Evolutionary conservation across 2,888 invertebrate species (phyloP).

Genomic region (Volucella zonaria): DNA sequence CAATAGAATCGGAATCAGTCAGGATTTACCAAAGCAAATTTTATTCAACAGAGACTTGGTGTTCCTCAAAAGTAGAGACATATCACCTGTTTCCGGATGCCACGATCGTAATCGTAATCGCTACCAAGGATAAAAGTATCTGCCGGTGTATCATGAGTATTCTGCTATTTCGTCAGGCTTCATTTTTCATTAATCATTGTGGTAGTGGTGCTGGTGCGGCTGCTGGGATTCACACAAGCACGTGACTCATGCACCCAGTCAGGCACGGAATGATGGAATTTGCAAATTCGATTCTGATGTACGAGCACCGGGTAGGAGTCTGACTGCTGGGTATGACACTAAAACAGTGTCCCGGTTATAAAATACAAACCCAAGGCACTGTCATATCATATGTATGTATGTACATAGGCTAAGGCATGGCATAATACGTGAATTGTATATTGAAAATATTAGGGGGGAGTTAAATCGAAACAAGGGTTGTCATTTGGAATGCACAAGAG

Average conservation of each 20-base stretch:
- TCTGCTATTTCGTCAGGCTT: conserved; percentile 60
- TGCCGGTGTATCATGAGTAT: conserved; percentile 17
- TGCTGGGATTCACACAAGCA: conserved; percentile 21
- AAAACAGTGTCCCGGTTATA: conserved; percentile 46
- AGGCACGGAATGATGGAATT: conserved; percentile 52
- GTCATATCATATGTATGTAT: background rate
- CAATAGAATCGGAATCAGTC: background rate
- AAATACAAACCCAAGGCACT: conserved; percentile 6
- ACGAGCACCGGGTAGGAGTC: too few relatives aligned
- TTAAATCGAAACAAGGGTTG: conserved; percentile 30
- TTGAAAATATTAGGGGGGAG: conserved; percentile 26
- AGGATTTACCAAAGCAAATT: conserved; percentile 28
- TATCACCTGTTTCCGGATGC: conserved; percentile 65
- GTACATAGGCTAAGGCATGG: background rate
- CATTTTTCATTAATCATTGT: conserved; percentile 64
- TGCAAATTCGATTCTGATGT: conserved; percentile 55
- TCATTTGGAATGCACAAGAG: conserved; percentile 41
- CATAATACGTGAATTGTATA: conserved; percentile 15
- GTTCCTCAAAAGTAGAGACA: conserved; percentile 24
- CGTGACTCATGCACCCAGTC: conserved; percentile 16
- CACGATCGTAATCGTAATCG: conserved; percentile 46
- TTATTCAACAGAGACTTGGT: conserved; percentile 28
- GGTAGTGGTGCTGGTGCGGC: background rate
- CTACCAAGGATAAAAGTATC: background rate
- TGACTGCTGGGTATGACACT: too few relatives aligned